These are phyloP conservation scores for Notocelia uddmanniana DNA, from an alignment of 2,888 invertebrate species.

Conservation along the genomic window DNA sequence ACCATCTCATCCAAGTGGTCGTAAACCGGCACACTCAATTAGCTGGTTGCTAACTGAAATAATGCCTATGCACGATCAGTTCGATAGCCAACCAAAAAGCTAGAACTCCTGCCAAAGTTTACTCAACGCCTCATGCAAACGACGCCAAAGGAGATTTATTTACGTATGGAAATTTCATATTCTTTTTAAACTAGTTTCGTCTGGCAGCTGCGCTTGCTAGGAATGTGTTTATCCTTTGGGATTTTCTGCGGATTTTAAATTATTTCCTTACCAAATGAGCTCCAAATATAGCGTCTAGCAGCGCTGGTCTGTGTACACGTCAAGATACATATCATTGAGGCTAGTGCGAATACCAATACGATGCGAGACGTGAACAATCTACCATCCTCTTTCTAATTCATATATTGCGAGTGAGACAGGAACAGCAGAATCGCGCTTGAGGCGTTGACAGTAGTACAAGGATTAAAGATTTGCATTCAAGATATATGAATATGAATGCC, in stretches of 20 bases:
- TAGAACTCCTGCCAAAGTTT: constrained; percentile 48
- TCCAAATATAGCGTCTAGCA: not conserved
- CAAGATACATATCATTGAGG: not conserved
- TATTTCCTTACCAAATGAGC: constrained; percentile 9
- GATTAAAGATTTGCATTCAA: no score
- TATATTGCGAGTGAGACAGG: no score
- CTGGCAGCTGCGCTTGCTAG: constrained; percentile 16
- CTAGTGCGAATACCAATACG: no score
- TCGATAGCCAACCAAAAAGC: not conserved
- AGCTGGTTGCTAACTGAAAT: no score
- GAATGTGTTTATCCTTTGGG: not conserved
- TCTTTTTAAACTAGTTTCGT: constrained; percentile 27
- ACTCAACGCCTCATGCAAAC: constrained; percentile 51
- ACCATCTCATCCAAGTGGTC: no score
- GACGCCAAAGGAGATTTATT: constrained; percentile 70
- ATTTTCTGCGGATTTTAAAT: constrained; percentile 5
- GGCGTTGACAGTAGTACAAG: no score
- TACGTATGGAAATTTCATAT: constrained; percentile 59
- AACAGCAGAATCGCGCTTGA: no score
- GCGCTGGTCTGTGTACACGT: not conserved
- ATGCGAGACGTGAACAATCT: no score
- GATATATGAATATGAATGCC: no score
- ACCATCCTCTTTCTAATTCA: no score
- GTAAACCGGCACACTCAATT: no score
- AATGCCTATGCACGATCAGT: no score